Evolutionary conservation across 1,140 invertebrate genomes (phyloP).

Genomic region (Phortica variegata): DNA sequence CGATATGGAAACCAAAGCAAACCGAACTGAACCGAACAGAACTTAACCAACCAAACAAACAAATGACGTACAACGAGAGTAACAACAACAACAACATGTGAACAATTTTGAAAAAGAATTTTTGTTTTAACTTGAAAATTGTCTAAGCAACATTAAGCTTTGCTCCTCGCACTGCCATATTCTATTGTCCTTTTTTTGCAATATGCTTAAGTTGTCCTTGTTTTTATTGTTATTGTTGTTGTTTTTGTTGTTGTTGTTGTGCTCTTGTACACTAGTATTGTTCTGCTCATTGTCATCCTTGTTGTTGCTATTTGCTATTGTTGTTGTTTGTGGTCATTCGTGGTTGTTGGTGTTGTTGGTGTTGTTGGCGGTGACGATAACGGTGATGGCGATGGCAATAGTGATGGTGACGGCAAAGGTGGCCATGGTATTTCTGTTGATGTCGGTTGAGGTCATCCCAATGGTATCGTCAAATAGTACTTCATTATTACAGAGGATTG

Average conservation of each 20-base stretch:
- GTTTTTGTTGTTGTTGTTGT: constrained; percentile 7
- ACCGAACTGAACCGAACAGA: constrained; percentile 17
- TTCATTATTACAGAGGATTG: constrained; percentile 54
- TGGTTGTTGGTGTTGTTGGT: no score
- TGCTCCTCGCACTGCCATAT: no score
- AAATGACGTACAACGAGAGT: constrained; percentile 8
- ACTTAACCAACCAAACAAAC: constrained; percentile 11
- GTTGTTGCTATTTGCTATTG: background rate
- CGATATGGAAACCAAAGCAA: background rate
- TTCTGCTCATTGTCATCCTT: no score
- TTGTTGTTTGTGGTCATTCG: no score
- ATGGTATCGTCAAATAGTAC: constrained; percentile 37
- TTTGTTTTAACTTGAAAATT: constrained; percentile 45
- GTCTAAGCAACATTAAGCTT: no score
- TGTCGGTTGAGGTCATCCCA: no score
- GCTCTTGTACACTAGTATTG: no score
- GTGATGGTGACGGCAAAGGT: no score
- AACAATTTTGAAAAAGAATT: constrained; percentile 36
- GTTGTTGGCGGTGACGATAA: no score
- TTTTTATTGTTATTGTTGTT: constrained; percentile 22
- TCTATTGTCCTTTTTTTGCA: no score
- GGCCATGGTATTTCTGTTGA: no score
- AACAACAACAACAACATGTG: constrained; percentile 19
- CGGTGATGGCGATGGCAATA: no score
- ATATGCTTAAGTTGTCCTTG: constrained; percentile 11